Evolutionary conservation across 2,113 vertebrate species (phyloP).

Genomic region (Lanius ludovicianus): DNA sequence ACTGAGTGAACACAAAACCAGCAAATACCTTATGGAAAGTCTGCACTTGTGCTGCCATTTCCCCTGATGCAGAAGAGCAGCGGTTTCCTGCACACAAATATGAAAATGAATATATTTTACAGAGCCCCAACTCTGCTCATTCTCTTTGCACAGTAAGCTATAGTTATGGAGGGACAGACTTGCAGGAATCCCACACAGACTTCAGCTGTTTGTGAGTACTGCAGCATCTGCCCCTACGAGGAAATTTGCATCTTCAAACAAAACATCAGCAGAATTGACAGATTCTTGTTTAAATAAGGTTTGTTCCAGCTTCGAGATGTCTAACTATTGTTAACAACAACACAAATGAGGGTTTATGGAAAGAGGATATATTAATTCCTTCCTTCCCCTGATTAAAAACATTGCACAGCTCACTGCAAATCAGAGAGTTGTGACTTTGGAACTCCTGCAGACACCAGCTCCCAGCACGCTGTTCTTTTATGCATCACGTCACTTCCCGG

Average conservation of each 20-base stretch:
- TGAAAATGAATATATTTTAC: neutral
- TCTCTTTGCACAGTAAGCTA: neutral
- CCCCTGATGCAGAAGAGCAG: neutral
- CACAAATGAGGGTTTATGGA: neutral
- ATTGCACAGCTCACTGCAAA: neutral
- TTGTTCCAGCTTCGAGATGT: neutral
- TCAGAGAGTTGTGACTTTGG: neutral
- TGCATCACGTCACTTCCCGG: neutral
- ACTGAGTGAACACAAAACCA: neutral
- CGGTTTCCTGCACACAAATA: neutral
- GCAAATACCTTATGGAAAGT: neutral
- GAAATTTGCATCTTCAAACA: conserved; percentile 2
- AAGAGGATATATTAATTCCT: neutral
- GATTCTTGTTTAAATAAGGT: neutral
- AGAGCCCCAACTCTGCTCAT: neutral
- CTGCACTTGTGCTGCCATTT: neutral
- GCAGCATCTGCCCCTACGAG: neutral
- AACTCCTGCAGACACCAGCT: neutral
- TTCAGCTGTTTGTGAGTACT: neutral
- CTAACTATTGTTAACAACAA: neutral
- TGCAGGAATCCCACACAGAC: neutral
- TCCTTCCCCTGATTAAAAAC: conserved; percentile 6
- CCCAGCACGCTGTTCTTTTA: conserved; percentile 22
- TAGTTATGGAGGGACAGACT: neutral
- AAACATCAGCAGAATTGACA: neutral